A percentile compares a stretch with the other conserved stretches of the same genome.
Evolutionary conservation across 35 echinoderm and acorn worm species (phyloP).

Genomic region (Holothuria glaberrima): DNA sequence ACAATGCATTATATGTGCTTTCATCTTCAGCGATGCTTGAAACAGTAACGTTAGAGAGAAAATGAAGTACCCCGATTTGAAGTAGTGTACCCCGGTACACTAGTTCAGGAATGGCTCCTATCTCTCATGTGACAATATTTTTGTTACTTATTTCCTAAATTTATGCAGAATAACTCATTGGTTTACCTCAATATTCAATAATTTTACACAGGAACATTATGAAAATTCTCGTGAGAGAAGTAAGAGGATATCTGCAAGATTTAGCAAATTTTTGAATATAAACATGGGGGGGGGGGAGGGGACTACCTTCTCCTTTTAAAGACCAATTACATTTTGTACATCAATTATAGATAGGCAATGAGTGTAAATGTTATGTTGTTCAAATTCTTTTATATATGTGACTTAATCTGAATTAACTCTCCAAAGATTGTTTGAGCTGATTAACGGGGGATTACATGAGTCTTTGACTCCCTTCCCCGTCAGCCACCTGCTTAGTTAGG

Average conservation of each 20-base stretch:
- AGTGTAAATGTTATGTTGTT: neutral
- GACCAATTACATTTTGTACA: neutral
- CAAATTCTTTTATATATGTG: neutral
- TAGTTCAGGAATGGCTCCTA: too few relatives aligned
- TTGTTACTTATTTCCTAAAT: neutral
- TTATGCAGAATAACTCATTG: neutral
- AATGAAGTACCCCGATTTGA: neutral
- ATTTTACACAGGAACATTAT: neutral
- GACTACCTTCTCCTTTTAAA: neutral
- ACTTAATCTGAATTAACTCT: neutral
- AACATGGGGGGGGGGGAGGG: neutral
- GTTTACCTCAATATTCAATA: neutral
- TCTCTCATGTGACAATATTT: too few relatives aligned
- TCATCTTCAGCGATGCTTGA: too few relatives aligned
- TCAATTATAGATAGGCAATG: neutral
- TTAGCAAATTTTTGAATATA: neutral
- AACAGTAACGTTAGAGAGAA: too few relatives aligned
- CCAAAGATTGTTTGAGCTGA: too few relatives aligned
- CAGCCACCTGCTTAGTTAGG: too few relatives aligned
- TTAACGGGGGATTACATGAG: too few relatives aligned
- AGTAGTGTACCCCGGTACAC: too few relatives aligned
- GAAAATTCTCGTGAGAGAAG: neutral
- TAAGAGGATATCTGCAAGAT: neutral
- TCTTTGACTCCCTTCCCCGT: too few relatives aligned
- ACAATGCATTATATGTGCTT: too few relatives aligned